phyloP scores from a whole-genome alignment of 2,888 invertebrate genomes.

The Philereme vetulata region DNA sequence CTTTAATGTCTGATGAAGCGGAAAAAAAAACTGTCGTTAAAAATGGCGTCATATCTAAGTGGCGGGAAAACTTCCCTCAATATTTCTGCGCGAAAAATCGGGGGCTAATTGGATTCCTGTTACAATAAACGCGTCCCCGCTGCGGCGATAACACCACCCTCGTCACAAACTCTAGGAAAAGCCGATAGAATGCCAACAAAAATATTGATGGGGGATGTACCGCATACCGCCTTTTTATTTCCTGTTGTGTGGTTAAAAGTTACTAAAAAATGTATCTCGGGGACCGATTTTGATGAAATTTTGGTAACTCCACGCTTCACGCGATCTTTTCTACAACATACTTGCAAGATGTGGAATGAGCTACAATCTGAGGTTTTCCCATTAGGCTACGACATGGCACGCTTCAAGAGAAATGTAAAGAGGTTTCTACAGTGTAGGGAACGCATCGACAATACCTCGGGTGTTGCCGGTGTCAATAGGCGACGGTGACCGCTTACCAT shows the following conservation, averaged over 20 bases:
- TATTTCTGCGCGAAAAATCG: constrained; percentile 30
- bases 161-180: constrained; percentile 46
- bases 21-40: not conserved
- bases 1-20: no score
- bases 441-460: no score
- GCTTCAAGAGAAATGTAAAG: no score
- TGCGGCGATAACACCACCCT: constrained; percentile 49
- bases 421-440: no score
- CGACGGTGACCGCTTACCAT: no score
- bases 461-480: no score
- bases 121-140: constrained; percentile 60
- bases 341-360: no score
- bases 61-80: constrained; percentile 20
- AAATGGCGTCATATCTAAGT: constrained; percentile 16
- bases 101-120: constrained; percentile 68
- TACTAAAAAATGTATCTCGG: not conserved
- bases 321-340: no score
- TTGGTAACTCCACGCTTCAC: no score
- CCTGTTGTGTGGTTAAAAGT: constrained; percentile 11
- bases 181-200: constrained; percentile 37
- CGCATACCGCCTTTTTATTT: constrained; percentile 14
- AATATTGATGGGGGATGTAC: constrained; percentile 21
- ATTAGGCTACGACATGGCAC: no score
- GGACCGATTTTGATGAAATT: no score
- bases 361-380: no score